Percentiles rank a stretch among this genome's conserved stretches.
Conservation (phyloP, 2,797 vertebrate species). For the Euphonia xanthogaster region DNA sequence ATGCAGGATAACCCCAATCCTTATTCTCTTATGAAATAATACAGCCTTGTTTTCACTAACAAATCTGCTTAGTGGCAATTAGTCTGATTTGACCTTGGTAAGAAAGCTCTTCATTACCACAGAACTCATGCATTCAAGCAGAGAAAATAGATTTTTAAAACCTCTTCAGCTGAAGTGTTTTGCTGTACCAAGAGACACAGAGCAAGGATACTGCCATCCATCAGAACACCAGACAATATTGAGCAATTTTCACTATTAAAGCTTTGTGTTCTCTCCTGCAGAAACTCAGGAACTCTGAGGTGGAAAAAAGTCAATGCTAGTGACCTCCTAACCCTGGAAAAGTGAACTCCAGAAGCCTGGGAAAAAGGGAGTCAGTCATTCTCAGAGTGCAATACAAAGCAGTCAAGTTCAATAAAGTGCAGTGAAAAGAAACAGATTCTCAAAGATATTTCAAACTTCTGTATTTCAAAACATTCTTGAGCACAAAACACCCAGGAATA, state of each 20-base stretch:
- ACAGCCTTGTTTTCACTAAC: not conserved
- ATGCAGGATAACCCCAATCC: not conserved
- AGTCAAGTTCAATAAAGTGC: not conserved
- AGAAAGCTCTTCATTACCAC: not conserved
- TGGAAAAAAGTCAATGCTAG: not conserved
- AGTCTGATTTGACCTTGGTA: not conserved
- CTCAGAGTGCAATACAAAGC: not conserved
- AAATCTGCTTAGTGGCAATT: not conserved
- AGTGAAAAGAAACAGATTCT: conserved; percentile 1
- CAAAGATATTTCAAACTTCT: not conserved
- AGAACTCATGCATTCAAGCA: not conserved
- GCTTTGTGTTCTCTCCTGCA: not conserved
- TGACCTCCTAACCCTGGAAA: not conserved
- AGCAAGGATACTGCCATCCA: not conserved
- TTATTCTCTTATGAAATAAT: not conserved
- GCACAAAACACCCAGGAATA: not conserved
- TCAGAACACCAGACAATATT: not conserved
- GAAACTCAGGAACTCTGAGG: not conserved
- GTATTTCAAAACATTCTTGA: not conserved
- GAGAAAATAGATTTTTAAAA: conserved; percentile 28
- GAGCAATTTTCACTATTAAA: not conserved
- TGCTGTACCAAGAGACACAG: not conserved
- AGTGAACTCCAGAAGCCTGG: conserved; percentile 16
- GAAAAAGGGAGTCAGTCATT: not conserved
- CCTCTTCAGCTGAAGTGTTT: conserved; percentile 45